Conservation (phyloP, 2,888 invertebrate genomes). For the Drosophila robusta region DNA sequence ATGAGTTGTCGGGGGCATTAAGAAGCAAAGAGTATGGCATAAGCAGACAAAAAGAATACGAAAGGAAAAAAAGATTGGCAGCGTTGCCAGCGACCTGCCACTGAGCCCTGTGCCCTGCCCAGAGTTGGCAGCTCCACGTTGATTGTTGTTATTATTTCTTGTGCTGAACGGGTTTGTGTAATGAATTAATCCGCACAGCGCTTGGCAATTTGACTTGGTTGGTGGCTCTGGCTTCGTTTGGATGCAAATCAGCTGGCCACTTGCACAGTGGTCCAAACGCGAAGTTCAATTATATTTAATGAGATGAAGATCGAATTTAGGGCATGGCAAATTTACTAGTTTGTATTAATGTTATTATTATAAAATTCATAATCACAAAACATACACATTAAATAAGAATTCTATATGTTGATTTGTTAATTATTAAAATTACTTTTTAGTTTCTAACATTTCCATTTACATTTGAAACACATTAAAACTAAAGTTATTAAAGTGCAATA, state of each 20-base stretch:
- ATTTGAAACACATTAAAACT: no score
- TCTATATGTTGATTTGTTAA: no score
- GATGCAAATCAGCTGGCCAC: constrained; percentile 76
- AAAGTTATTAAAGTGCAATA: no score
- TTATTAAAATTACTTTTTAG: no score
- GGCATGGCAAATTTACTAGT: no score
- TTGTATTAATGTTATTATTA: no score
- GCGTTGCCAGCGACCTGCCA: constrained; percentile 38
- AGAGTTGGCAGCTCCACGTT: constrained; percentile 35
- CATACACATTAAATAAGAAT: no score
- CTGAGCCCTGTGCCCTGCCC: constrained; percentile 14
- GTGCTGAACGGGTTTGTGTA: constrained; percentile 81
- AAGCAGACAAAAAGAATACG: constrained; percentile 10
- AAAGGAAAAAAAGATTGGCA: constrained; percentile 38
- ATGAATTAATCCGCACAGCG: constrained; percentile 80
- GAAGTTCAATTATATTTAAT: constrained; percentile 35
- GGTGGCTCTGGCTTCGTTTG: constrained; percentile 71
- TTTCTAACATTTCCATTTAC: no score
- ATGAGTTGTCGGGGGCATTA: constrained; percentile 76
- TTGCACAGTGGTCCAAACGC: constrained; percentile 29
- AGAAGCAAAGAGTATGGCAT: constrained; percentile 40
- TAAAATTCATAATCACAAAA: no score
- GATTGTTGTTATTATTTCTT: constrained; percentile 82
- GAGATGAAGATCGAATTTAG: constrained; percentile 17
- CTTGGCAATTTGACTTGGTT: constrained; percentile 76